Evolutionary conservation across 2,888 invertebrate species (phyloP), one percentile per base, ranked within the genome.

Genomic region (Latrodectus elegans): DNA sequence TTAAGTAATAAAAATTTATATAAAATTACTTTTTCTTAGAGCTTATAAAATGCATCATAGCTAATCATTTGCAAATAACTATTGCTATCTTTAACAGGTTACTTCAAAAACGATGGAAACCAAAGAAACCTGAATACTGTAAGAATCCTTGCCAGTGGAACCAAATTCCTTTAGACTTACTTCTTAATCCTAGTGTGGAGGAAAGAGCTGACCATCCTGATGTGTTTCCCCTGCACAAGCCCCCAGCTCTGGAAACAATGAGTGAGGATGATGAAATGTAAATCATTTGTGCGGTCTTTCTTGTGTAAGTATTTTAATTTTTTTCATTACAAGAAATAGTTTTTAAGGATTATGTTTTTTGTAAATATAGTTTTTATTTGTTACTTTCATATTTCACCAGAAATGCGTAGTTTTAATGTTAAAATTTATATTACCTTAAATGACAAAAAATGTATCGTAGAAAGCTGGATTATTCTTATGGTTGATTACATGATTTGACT

Each of bases 81-180:
- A 68, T 51, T 49, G 3, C n/a, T 73, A 64, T 83, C 12, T 64
- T 65, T 68, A 51, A 38, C 38, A 80, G 75, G 0, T 75, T 85
- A n/a, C 77, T 81, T n/a, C 15, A 60, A 26, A 76, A 72, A 26
- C 51, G 72, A 14, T 55, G 81, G 53, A 17, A n/a, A 2, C 74
- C 83, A 51, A 52, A 53, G 26, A 74, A 83, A 11, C 88, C 83
- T 22, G 53, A 70, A 52, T 68, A n/a, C 52, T 83, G 38, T 73
- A n/a, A 14, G 8, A 83, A 77, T 60, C 8, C 52, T 60, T 60
- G 65, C 22, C 70, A 55, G n/a, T 88, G 88, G 88, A 71, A 88
- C 15, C 88, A 88, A 49, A 55, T 74, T 10, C 22, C 52, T 12
- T 0, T 26, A 4, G 53, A 53, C 8, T n/a, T 22, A 10, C 11